phyloP scores from a whole-genome alignment of 1,140 invertebrate genomes.

The Cotesia chilonis region DNA sequence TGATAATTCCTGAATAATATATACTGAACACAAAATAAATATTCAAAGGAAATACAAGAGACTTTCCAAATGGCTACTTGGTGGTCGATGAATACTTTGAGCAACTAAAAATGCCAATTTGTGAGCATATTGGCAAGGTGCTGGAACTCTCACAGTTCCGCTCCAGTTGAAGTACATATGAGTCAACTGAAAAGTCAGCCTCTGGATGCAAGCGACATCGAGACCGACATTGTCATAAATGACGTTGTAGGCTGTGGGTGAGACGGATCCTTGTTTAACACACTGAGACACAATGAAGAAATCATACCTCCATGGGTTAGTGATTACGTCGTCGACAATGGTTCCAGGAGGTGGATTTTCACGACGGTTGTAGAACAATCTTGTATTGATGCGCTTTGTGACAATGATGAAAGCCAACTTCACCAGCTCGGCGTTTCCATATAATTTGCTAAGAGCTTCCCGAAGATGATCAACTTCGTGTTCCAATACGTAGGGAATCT shows the following conservation, averaged over 20 bases:
- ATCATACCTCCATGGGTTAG: conserved; percentile 80
- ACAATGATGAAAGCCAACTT: conserved; percentile 79
- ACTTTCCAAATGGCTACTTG: conserved; percentile 62
- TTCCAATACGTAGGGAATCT: conserved; percentile 73
- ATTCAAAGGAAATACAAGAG: conserved; percentile 68
- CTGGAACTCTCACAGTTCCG: conserved; percentile 83
- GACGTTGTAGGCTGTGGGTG: conserved; percentile 84
- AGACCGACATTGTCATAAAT: conserved; percentile 73
- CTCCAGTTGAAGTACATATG: conserved; percentile 88
- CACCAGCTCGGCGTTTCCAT: conserved; percentile 61
- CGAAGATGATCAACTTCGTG: conserved; percentile 72
- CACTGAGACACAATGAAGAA: conserved; percentile 84
- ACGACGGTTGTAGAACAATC: conserved; percentile 68
- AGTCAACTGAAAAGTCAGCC: conserved; percentile 80
- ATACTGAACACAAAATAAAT: too few species aligned
- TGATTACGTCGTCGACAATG: conserved; percentile 86
- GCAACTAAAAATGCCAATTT: conserved; percentile 84
- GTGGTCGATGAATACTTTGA: conserved; percentile 72
- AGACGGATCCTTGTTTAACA: conserved; percentile 81
- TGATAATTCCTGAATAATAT: too few species aligned
- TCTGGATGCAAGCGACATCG: conserved; percentile 75
- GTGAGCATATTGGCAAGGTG: conserved; percentile 87
- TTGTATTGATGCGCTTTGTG: conserved; percentile 76
- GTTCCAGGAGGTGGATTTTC: conserved; percentile 86
- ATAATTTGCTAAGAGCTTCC: conserved; percentile 65